phyloP scores from a whole-genome alignment of 2,113 vertebrate genomes.

The Crotophaga sulcirostris region DNA sequence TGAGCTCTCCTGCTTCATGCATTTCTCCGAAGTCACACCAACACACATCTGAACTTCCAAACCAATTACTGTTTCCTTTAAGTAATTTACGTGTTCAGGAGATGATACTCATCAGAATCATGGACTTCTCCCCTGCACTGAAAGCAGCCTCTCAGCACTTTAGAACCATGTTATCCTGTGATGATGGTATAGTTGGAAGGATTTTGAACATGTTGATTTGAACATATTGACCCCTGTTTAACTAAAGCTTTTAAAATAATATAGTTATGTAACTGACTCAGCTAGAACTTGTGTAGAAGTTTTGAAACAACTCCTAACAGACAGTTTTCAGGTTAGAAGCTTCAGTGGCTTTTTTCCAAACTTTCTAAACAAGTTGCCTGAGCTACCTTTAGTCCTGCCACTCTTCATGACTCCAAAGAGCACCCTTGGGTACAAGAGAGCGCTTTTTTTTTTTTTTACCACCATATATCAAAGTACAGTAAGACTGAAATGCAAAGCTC shows the following conservation, averaged over 20 bases:
- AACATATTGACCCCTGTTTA: background rate
- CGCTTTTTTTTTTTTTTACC: background rate
- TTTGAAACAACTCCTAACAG: background rate
- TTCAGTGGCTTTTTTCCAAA: background rate
- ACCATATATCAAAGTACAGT: rapidly evolving
- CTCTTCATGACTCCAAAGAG: background rate
- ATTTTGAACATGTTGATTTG: background rate
- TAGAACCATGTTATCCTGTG: background rate
- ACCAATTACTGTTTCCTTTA: background rate
- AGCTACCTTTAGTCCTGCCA: background rate
- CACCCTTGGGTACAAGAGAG: background rate
- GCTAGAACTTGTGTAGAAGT: background rate
- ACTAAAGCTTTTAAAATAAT: background rate
- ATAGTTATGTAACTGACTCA: background rate
- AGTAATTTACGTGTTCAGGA: background rate
- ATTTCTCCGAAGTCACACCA: background rate
- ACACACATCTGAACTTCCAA: background rate
- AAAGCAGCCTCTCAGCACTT: background rate
- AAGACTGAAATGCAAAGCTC: background rate
- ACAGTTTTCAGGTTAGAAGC: background rate
- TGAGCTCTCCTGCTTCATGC: background rate
- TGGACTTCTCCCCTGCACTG: background rate
- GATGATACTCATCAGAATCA: background rate
- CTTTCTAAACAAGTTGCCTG: background rate
- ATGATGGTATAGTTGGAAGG: background rate